phyloP scores from a whole-genome alignment of 2,888 invertebrate species.

The Metellina segmentata region DNA sequence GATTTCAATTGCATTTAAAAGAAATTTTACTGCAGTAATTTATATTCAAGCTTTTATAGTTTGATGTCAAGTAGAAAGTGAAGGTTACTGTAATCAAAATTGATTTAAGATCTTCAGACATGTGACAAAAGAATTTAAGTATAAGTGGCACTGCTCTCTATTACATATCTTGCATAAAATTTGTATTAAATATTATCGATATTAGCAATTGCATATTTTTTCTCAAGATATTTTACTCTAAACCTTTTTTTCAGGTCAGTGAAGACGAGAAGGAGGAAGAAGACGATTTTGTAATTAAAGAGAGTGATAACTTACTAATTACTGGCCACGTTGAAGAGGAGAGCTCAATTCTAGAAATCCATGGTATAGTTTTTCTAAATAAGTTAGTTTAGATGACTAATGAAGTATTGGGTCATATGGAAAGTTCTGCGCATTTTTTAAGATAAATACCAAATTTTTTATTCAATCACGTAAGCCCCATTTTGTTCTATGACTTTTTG shows the following conservation, averaged over 20 bases:
- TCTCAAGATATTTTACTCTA: neutral
- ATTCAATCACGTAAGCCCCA: no score
- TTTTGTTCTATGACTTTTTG: no score
- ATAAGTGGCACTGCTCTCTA: neutral
- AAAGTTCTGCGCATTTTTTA: no score
- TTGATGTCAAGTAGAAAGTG: neutral
- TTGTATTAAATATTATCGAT: neutral
- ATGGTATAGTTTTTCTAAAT: conserved; percentile 83
- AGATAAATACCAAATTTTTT: no score
- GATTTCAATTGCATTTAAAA: no score
- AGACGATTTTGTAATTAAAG: conserved; percentile 93
- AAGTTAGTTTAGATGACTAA: neutral
- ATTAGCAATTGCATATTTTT: neutral
- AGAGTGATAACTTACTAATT: conserved; percentile 92
- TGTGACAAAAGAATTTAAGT: neutral
- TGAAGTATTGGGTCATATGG: neutral
- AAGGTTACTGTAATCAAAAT: neutral
- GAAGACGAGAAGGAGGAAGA: conserved; percentile 84
- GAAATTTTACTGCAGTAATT: no score
- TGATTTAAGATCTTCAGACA: neutral
- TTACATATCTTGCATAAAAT: neutral
- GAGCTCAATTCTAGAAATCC: conserved; percentile 92
- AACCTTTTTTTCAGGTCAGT: conserved; percentile 21
- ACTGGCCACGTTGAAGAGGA: conserved; percentile 93
- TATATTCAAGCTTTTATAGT: no score